A percentile compares a stretch with the other conserved stretches of the same genome.
These are phyloP conservation scores for Triplophysa yarkandensis DNA, from an alignment of 2,797 vertebrate genomes.

Conservation along the genomic window DNA sequence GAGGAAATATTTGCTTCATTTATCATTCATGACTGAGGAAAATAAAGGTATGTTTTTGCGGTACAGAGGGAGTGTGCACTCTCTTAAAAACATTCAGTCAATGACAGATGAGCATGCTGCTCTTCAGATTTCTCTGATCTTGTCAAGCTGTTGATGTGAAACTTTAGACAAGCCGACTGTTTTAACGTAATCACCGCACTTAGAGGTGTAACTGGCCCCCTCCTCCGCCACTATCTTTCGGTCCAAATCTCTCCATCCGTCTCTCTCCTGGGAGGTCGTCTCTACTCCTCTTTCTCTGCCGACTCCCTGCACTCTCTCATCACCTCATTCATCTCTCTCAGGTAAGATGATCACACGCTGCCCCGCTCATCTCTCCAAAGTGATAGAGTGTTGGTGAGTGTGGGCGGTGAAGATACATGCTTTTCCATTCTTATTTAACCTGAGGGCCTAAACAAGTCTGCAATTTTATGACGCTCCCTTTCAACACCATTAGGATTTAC, in stretches of 20 bases:
- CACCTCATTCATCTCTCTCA: slow-evolving; percentile 49
- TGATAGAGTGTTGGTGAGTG: background rate
- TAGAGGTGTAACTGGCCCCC: slow-evolving; percentile 27
- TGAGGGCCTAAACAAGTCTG: slow-evolving; percentile 28
- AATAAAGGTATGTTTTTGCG: slow-evolving; percentile 34
- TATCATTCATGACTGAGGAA: slow-evolving; percentile 26
- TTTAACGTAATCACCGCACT: slow-evolving; percentile 43
- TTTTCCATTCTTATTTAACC: background rate
- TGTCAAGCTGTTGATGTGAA: slow-evolving; percentile 48
- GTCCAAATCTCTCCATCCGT: slow-evolving; percentile 20
- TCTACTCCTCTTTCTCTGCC: slow-evolving; percentile 33
- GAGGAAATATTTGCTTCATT: slow-evolving; percentile 42
- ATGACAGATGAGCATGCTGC: slow-evolving; percentile 41
- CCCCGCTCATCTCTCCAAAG: slow-evolving; percentile 27
- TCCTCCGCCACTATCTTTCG: slow-evolving; percentile 18
- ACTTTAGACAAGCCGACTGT: slow-evolving; percentile 23
- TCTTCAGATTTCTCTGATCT: slow-evolving; percentile 32
- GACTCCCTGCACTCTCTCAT: slow-evolving; percentile 25
- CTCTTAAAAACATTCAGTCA: slow-evolving; percentile 25
- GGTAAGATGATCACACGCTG: slow-evolving; percentile 42
- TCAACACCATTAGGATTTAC: slow-evolving; percentile 51
- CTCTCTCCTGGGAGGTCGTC: slow-evolving; percentile 44
- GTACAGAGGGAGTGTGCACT: slow-evolving; percentile 13
- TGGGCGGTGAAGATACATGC: slow-evolving; percentile 14
- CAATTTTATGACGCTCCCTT: slow-evolving; percentile 48